Evolutionary conservation across 2,113 vertebrate genomes (phyloP), one percentile per base, ranked within the genome.

Genomic region (Telmatochromis sp.): DNA sequence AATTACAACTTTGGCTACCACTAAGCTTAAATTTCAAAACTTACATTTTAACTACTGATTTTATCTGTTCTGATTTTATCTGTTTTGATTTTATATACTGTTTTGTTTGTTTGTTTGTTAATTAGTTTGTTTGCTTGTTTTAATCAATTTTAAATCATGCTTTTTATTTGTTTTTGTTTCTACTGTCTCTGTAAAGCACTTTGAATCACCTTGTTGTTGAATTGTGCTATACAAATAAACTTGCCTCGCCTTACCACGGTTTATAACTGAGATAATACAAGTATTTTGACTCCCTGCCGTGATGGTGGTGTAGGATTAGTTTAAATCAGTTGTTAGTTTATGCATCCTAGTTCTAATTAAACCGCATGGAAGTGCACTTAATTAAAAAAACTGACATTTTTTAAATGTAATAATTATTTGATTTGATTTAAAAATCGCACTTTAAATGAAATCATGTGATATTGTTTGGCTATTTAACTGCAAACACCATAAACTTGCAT

Each of bases 181-280:
- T 47, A 47, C 0, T 47, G 14, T 47, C 45, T 47, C 14, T 47
- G 45, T 47, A 47, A 47, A 47, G 45, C 45, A 47, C 45, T 47
- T 15, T 47, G 45, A 47, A 47, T 47, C 45, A 47, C 14, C 14
- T 47, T 47, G 45, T 47, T 47, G 45, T 47, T 15, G 14, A 47
- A 47, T 47, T 47, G 14, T 47, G 14, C 45, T 15, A 7, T 15
- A 47, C 14, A 47, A 47, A 47, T 47, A 47, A 47, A 47, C 45
- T 0, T 47, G 45, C 45, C 14, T 47, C 0, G 1, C 42, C 6
- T 47, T 71, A 71, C 21, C 13, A 10, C 8, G 0, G 37, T 15
- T 45, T 45, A 26, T 6, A 73, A 73, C 3, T 26, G 35, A 71
- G 63, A 9, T 26, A 71, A 45, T 6, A 26, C n/a, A 35, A 26